These are phyloP conservation scores for Nemurella pictetii DNA, from an alignment of 2,888 invertebrate species.

Conservation along the genomic window DNA sequence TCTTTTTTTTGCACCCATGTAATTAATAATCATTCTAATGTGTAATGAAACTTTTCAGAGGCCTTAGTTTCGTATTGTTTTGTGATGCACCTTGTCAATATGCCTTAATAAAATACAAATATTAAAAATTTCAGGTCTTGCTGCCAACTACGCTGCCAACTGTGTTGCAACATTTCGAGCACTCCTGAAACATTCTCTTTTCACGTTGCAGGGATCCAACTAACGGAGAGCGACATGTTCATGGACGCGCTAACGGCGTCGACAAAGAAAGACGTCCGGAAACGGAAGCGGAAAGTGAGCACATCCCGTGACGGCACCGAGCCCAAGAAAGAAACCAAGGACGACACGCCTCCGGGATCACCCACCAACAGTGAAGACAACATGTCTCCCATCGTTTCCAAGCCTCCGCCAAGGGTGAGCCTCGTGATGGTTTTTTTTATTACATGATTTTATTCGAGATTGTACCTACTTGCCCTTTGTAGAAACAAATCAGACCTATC, in stretches of 20 bases:
- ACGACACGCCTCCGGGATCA: constrained; percentile 62
- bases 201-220: constrained; percentile 66
- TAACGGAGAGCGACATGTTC: constrained; percentile 91
- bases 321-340: constrained; percentile 41
- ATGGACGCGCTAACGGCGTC: constrained; percentile 88
- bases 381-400: constrained; percentile 51
- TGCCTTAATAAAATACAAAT: neutral
- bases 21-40: too few relatives aligned
- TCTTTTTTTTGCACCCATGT: too few relatives aligned
- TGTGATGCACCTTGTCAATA: neutral
- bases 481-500: too few relatives aligned
- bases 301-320: constrained; percentile 68
- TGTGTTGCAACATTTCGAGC: constrained; percentile 39
- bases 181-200: too few relatives aligned
- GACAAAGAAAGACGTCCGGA: constrained; percentile 72
- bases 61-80: neutral
- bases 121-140: neutral
- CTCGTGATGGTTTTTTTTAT: constrained; percentile 8
- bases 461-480: too few relatives aligned
- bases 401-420: constrained; percentile 56
- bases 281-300: constrained; percentile 70
- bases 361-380: constrained; percentile 46
- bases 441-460: too few relatives aligned
- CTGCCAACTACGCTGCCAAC: neutral
- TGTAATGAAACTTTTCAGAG: neutral